Conservation (phyloP, 2,888 invertebrate genomes). For the Leistus spinibarbis region DNA sequence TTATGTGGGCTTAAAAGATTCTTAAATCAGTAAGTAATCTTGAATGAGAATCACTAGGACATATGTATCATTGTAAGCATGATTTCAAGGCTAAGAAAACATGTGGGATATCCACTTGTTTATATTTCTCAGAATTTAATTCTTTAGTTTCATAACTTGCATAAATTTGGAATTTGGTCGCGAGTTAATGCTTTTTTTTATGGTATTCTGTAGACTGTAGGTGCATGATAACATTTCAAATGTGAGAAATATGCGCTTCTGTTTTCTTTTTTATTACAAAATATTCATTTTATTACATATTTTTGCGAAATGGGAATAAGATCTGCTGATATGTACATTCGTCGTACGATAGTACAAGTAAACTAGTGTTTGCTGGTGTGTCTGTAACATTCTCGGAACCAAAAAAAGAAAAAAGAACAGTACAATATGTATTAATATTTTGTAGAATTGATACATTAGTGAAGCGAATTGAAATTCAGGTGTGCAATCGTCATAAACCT, state of each 20-base stretch:
- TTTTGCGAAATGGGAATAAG: too few relatives aligned
- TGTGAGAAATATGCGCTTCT: too few relatives aligned
- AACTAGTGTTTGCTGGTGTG: too few relatives aligned
- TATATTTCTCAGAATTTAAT: background rate
- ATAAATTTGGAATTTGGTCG: background rate
- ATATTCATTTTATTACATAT: too few relatives aligned
- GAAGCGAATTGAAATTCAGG: background rate
- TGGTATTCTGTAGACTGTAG: too few relatives aligned
- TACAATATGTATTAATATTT: background rate
- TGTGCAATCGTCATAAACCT: background rate
- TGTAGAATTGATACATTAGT: background rate
- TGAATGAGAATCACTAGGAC: background rate
- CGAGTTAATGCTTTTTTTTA: too few relatives aligned
- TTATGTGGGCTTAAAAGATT: background rate
- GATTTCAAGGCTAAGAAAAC: background rate
- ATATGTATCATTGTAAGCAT: background rate
- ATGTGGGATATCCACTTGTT: background rate
- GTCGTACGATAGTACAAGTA: too few relatives aligned
- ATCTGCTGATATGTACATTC: too few relatives aligned
- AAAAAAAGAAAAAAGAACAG: too few relatives aligned
- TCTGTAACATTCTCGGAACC: too few relatives aligned
- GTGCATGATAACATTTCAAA: too few relatives aligned
- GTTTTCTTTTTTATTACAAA: too few relatives aligned
- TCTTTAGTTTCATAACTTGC: background rate
- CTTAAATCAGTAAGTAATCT: background rate